phyloP scores from a whole-genome alignment of 2,113 vertebrate species.

The Tragelaphus buxtoni region DNA sequence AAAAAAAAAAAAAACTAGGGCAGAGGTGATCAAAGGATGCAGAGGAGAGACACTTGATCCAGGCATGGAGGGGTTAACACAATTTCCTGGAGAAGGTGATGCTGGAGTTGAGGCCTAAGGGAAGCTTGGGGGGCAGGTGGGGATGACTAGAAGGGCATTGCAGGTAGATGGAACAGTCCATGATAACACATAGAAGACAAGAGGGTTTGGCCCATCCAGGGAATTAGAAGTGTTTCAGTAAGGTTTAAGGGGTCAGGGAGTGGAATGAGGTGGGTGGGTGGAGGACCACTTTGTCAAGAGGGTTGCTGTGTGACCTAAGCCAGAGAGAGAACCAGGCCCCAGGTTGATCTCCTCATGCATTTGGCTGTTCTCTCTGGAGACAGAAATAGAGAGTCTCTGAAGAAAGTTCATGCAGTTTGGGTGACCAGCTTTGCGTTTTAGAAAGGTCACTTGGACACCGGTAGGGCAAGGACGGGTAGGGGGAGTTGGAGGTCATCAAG shows the following conservation, averaged over 20 bases:
- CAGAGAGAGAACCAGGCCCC: not conserved
- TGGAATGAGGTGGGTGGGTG: not conserved
- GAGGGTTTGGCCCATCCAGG: not conserved
- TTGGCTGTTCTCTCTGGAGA: not conserved
- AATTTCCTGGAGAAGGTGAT: not conserved
- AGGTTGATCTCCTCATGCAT: not conserved
- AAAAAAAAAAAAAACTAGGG: not conserved
- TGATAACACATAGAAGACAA: not conserved
- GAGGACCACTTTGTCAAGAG: not conserved
- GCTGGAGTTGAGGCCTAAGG: not conserved
- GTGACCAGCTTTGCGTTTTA: not conserved
- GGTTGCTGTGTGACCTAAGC: not conserved
- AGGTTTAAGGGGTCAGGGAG: not conserved
- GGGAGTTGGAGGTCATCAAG: too few relatives aligned
- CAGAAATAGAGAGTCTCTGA: not conserved
- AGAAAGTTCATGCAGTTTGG: not conserved
- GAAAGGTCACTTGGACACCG: not conserved
- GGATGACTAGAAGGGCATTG: not conserved
- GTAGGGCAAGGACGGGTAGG: accelerated
- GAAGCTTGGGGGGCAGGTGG: not conserved
- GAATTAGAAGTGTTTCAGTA: not conserved
- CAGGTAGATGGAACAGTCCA: not conserved
- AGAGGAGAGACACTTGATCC: not conserved
- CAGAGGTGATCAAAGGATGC: not conserved
- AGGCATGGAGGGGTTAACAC: not conserved